A percentile compares a stretch with the other conserved stretches of the same genome.
Conservation (phyloP, 2,113 vertebrate genomes). For the Epinephelus fuscoguttatus region DNA sequence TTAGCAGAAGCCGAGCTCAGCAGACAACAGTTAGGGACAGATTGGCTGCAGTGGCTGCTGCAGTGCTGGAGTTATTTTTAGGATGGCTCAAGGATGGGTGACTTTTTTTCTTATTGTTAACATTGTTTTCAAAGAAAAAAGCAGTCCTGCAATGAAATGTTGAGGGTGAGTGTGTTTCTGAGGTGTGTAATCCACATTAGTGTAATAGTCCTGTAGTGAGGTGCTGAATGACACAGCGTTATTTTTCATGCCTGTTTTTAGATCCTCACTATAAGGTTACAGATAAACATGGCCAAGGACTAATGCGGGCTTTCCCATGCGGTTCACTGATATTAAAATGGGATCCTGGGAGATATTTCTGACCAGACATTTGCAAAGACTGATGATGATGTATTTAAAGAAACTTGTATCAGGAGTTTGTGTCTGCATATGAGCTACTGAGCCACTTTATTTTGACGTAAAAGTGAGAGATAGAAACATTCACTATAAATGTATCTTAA, state of each 20-base stretch:
- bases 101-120: slow-evolving; percentile 11
- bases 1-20: not conserved
- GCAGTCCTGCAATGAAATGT: not conserved
- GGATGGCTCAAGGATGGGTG: slow-evolving; percentile 23
- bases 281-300: slow-evolving; percentile 20
- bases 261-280: slow-evolving; percentile 52
- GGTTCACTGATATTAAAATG: slow-evolving; percentile 20
- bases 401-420: not conserved
- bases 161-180: not conserved
- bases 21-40: slow-evolving; percentile 1
- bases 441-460: not conserved
- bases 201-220: slow-evolving; percentile 16
- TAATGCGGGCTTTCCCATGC: slow-evolving; percentile 5
- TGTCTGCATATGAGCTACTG: not conserved
- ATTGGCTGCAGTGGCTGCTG: slow-evolving; percentile 38
- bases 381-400: slow-evolving; percentile 1
- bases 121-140: slow-evolving; percentile 10
- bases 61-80: slow-evolving; percentile 56
- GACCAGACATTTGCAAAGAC: slow-evolving; percentile 10
- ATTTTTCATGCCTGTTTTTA: slow-evolving; percentile 58
- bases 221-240: slow-evolving; percentile 9
- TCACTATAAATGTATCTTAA: not conserved
- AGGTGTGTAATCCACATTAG: not conserved
- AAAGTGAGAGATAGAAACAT: not conserved
- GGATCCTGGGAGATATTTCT: not conserved